Evolutionary conservation across 2,888 invertebrate species (phyloP).

Genomic region (Coremacera marginata): DNA sequence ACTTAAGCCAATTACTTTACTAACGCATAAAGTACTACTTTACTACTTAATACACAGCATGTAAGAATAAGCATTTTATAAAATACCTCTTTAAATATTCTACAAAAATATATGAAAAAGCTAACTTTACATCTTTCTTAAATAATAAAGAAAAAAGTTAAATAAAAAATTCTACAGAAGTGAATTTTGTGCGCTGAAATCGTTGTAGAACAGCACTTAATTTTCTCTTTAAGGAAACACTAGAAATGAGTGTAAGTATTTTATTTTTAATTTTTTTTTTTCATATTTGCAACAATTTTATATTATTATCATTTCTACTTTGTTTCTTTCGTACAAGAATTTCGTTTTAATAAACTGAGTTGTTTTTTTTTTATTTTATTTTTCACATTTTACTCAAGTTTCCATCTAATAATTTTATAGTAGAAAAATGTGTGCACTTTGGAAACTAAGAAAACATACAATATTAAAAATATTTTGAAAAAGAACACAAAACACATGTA

Average conservation of each 20-base stretch:
- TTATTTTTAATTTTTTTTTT: not conserved
- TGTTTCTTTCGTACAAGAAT: conserved; percentile 35
- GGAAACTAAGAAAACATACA: conserved; percentile 10
- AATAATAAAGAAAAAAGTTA: not conserved
- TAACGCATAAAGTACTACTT: conserved; percentile 8
- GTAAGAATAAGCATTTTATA: not conserved
- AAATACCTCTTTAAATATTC: not conserved
- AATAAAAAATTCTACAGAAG: not conserved
- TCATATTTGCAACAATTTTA: conserved; percentile 32
- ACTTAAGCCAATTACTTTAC: conserved; percentile 23
- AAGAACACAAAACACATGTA: conserved; percentile 3
- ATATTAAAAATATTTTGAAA: conserved; percentile 1
- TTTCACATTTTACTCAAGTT: conserved; percentile 20
- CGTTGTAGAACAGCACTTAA: not conserved
- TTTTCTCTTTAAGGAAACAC: not conserved
- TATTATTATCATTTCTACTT: conserved; percentile 25
- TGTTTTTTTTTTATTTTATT: not conserved
- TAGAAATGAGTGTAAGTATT: not conserved
- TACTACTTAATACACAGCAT: not conserved
- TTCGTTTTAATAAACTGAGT: conserved; percentile 16
- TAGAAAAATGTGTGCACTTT: conserved; percentile 37
- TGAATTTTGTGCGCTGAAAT: not conserved
- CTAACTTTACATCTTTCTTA: not conserved
- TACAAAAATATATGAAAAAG: not conserved
- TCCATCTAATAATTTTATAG: conserved; percentile 23